phyloP scores from a whole-genome alignment of 2,888 invertebrate genomes.

The Dasypolia templi region DNA sequence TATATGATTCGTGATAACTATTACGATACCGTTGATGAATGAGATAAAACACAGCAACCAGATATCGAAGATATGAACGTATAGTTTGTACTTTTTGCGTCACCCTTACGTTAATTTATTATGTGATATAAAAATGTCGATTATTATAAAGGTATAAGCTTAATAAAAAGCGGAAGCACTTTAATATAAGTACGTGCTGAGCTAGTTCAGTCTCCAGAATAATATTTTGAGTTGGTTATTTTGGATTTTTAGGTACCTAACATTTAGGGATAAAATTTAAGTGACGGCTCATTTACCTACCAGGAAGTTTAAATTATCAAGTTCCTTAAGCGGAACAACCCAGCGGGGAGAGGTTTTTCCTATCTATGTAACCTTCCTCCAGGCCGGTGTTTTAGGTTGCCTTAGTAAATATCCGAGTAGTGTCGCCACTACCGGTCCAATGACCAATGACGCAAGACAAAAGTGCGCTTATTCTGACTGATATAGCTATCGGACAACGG shows the following conservation, averaged over 20 bases:
- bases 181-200: background rate
- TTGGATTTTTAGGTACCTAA: background rate
- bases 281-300: conserved; percentile 22
- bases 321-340: conserved; percentile 42
- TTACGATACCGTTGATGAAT: conserved; percentile 72
- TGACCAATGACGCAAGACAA: conserved; percentile 82
- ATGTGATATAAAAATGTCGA: background rate
- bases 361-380: conserved; percentile 27
- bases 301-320: conserved; percentile 34
- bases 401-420: conserved; percentile 66
- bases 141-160: background rate
- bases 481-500: conserved; percentile 69
- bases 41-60: conserved; percentile 69
- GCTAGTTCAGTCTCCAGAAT: background rate
- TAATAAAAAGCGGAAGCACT: background rate
- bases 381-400: conserved; percentile 22
- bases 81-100: conserved; percentile 22
- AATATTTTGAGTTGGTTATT: background rate
- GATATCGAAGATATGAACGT: conserved; percentile 50
- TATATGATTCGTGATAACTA: conserved; percentile 75
- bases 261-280: conserved; percentile 13
- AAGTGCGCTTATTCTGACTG: conserved; percentile 87
- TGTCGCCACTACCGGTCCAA: conserved; percentile 71
- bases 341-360: conserved; percentile 50
- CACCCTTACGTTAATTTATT: conserved; percentile 5